Evolutionary conservation across 2,888 invertebrate species (phyloP).

Genomic region (Agriopis aurantiaria): DNA sequence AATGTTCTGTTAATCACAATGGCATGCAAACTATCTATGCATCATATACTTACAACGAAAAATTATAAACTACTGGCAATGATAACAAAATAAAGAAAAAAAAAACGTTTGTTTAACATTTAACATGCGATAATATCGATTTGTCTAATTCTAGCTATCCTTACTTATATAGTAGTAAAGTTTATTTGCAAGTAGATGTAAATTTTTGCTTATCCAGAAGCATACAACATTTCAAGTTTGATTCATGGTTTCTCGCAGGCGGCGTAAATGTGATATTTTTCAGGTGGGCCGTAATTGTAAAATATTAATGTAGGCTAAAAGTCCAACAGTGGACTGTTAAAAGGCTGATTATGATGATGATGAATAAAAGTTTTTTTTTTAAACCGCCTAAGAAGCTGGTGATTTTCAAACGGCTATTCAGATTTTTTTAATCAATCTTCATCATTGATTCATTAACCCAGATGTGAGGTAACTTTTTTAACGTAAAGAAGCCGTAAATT

Average conservation of each 20-base stretch:
- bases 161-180: not conserved
- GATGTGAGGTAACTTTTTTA: no score
- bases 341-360: no score
- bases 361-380: no score
- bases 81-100: not conserved
- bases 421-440: no score
- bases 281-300: constrained; percentile 17
- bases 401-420: no score
- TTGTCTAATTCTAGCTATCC: constrained; percentile 1
- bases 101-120: not conserved
- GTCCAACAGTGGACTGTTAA: no score
- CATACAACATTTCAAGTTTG: not conserved
- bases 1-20: not conserved
- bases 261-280: constrained; percentile 29
- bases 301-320: no score
- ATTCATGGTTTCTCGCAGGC: constrained; percentile 8
- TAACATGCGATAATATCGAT: constrained; percentile 4
- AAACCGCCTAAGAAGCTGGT: no score
- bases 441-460: no score
- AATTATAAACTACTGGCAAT: constrained; percentile 23
- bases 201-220: not conserved
- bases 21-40: not conserved
- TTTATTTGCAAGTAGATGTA: not conserved
- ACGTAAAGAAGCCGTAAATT: no score
- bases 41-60: constrained; percentile 24